These are phyloP conservation scores for Siderastrea siderea DNA, from an alignment of 92 coral and sea anemone species.

Conservation along the genomic window DNA sequence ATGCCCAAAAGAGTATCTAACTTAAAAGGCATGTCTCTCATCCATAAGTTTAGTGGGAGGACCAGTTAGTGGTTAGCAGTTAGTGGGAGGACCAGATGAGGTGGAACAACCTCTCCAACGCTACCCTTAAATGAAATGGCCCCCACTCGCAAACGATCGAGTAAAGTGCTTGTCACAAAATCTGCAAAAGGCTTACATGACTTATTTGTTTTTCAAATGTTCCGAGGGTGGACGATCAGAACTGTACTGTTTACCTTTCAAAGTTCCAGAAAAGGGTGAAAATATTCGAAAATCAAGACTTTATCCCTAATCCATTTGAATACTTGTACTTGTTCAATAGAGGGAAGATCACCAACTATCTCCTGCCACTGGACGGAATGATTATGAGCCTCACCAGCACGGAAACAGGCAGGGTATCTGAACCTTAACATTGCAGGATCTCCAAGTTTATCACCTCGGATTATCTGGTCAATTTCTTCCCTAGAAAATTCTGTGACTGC, in stretches of 20 bases:
- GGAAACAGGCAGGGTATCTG: conserved; percentile 20
- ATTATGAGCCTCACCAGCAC: conserved; percentile 40
- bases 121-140: conserved; percentile 22
- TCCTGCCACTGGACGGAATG: conserved; percentile 13
- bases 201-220: conserved; percentile 14
- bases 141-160: conserved; percentile 26
- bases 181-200: conserved; percentile 27
- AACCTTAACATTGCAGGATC: conserved; percentile 6
- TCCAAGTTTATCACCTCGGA: conserved; percentile 8
- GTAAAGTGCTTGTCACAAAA: conserved; percentile 44
- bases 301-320: conserved; percentile 26
- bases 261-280: conserved; percentile 25
- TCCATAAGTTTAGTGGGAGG: conserved; percentile 56
- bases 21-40: conserved; percentile 56
- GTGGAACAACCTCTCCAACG: conserved; percentile 42
- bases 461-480: conserved; percentile 20
- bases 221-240: conserved; percentile 29
- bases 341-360: conserved; percentile 1
- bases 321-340: conserved; percentile 15
- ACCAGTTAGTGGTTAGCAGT: too few relatives aligned
- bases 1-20: conserved; percentile 33
- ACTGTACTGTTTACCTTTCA: conserved; percentile 19
- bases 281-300: conserved; percentile 26
- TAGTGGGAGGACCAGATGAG: conserved; percentile 51
- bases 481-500: conserved; percentile 8